These are phyloP conservation scores for Caradrina kadenii DNA, from an alignment of 2,888 invertebrate species.

Conservation along the genomic window DNA sequence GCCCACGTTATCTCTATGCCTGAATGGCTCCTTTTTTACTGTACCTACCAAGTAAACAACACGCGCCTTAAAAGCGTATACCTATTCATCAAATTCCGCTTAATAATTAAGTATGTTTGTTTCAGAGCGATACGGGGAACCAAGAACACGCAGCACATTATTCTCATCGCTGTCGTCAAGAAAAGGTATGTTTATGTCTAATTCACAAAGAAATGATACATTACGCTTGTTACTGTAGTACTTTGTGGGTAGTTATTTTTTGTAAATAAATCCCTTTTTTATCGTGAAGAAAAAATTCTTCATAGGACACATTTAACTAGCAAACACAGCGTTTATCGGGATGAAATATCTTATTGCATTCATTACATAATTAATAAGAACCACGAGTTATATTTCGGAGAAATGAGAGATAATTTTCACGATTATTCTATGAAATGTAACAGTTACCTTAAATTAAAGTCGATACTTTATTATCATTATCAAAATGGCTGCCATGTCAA, in stretches of 20 bases:
- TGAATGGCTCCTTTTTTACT: no score
- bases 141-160: constrained; percentile 94
- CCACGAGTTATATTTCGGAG: no score
- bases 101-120: constrained; percentile 74
- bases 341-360: no score
- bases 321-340: no score
- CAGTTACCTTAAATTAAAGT: no score
- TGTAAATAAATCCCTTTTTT: no score
- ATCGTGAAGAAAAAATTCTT: background rate
- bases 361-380: no score
- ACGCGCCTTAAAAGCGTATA: background rate
- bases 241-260: no score
- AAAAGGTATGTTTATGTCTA: constrained; percentile 92
- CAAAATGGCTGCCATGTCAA: constrained; percentile 26
- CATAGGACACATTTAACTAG: no score
- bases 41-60: background rate
- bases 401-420: no score
- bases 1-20: background rate
- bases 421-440: no score
- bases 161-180: constrained; percentile 96
- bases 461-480: no score
- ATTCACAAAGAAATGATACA: constrained; percentile 33
- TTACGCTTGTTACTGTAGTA: constrained; percentile 45
- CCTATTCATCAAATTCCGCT: constrained; percentile 2
- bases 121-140: constrained; percentile 94